Conservation (phyloP, 2,888 invertebrate species). For the Lutraria lutraria region DNA sequence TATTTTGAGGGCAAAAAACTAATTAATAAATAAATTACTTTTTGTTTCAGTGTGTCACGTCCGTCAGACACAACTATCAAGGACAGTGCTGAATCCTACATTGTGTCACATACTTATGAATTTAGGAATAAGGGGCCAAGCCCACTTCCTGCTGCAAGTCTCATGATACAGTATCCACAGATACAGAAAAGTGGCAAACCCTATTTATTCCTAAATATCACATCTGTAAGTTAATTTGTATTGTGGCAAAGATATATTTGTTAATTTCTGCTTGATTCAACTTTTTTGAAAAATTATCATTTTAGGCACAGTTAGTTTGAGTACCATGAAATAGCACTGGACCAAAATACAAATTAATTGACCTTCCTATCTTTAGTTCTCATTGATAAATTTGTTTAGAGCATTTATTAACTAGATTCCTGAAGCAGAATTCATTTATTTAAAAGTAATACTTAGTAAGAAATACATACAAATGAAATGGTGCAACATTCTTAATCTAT, state of each 20-base stretch:
- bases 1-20: no score
- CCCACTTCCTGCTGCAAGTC: conserved; percentile 48
- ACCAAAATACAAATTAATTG: no score
- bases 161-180: conserved; percentile 60
- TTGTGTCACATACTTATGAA: conserved; percentile 53
- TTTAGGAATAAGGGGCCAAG: conserved; percentile 64
- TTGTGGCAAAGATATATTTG: background rate
- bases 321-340: no score
- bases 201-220: conserved; percentile 56
- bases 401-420: no score
- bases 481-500: no score
- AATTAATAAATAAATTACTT: background rate
- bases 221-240: conserved; percentile 53
- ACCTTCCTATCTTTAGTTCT: no score
- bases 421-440: no score
- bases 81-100: conserved; percentile 21
- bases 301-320: no score
- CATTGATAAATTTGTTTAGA: no score
- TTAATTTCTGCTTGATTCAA: background rate
- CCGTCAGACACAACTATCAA: conserved; percentile 51
- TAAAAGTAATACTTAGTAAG: no score
- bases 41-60: conserved; percentile 55
- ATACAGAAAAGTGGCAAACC: conserved; percentile 51
- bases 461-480: no score
- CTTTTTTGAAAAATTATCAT: background rate